phyloP scores from a whole-genome alignment of 2,888 invertebrate species.

The Platycnemis pennipes region DNA sequence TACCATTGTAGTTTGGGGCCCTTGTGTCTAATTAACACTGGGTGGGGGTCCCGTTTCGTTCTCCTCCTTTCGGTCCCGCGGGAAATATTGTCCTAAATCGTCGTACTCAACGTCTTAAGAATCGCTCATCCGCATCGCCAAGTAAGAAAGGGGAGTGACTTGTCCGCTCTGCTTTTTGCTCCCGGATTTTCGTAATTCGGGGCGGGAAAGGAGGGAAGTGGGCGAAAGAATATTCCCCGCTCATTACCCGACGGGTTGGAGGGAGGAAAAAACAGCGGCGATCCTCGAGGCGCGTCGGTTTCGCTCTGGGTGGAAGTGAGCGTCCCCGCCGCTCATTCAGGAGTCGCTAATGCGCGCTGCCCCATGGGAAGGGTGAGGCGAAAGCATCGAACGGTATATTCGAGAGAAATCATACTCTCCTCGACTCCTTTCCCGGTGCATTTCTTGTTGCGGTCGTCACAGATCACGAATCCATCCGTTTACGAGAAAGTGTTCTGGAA shows the following conservation, averaged over 20 bases:
- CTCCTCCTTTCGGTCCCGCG: background rate
- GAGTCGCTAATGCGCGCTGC: background rate
- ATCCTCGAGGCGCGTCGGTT: background rate
- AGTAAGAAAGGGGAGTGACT: background rate
- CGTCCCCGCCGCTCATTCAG: background rate
- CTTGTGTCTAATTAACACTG: too few species aligned
- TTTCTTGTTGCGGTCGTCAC: too few species aligned
- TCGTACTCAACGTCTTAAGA: background rate
- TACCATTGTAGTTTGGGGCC: too few species aligned
- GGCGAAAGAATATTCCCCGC: background rate
- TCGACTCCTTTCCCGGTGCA: background rate
- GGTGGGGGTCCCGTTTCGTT: background rate
- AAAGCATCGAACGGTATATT: background rate
- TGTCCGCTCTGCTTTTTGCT: background rate
- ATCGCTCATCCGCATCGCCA: background rate
- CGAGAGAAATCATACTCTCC: background rate
- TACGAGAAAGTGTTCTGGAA: too few species aligned
- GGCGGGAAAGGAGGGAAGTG: background rate
- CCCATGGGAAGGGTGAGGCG: background rate
- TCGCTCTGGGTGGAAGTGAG: background rate
- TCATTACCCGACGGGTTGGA: background rate
- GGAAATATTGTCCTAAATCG: background rate
- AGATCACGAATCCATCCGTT: too few species aligned
- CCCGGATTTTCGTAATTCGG: background rate
- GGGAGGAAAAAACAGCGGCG: background rate